A percentile compares a stretch with the other conserved stretches of the same genome.
These are phyloP conservation scores for Ctenosaura bakeri DNA, from an alignment of 2,797 vertebrate species.

Conservation along the genomic window DNA sequence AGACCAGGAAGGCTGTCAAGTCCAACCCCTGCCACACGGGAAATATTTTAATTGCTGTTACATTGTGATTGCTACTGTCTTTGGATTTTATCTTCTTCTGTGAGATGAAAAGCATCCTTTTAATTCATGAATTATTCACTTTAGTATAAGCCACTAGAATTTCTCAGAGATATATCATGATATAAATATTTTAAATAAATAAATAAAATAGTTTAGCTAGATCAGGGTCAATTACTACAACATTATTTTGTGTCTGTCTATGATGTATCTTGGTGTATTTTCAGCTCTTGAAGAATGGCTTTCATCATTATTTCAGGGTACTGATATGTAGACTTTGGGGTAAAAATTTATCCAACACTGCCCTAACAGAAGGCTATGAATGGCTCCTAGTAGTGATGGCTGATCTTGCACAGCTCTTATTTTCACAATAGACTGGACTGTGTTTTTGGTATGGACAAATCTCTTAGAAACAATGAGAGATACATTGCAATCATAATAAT, in stretches of 20 bases:
- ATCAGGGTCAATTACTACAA: constrained; percentile 26
- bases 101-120: not conserved
- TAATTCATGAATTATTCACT: not conserved
- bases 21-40: too few relatives aligned
- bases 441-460: constrained; percentile 45
- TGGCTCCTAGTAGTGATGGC: not conserved
- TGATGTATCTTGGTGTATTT: not conserved
- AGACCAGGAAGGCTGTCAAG: too few relatives aligned
- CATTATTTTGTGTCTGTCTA: not conserved
- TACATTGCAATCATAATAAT: constrained; percentile 30
- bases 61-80: not conserved
- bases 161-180: not conserved
- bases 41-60: not conserved
- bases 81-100: not conserved
- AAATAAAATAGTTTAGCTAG: not conserved
- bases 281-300: not conserved
- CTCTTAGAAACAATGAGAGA: constrained; percentile 49
- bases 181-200: not conserved
- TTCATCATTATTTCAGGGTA: not conserved
- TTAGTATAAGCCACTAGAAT: not conserved
- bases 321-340: not conserved
- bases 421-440: not conserved
- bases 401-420: not conserved
- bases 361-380: not conserved
- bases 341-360: not conserved